Conservation (phyloP, 2,113 vertebrate genomes). For the Geococcyx californianus region DNA sequence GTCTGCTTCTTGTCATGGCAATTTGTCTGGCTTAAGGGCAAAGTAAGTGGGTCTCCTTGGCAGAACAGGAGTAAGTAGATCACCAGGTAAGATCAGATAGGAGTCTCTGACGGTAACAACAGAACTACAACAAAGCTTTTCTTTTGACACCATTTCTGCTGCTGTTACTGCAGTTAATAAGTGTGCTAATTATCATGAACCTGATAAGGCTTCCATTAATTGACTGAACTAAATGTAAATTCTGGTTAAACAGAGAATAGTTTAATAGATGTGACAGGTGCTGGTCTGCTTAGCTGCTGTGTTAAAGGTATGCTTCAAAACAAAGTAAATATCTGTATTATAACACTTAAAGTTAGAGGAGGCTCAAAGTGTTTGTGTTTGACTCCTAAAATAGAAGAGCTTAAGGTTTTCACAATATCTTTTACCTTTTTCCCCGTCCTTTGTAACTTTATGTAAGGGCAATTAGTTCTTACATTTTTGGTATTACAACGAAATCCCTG, state of each 20-base stretch:
- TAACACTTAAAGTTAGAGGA: not conserved
- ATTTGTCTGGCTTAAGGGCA: slow-evolving; percentile 63
- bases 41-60: slow-evolving; percentile 39
- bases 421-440: not conserved
- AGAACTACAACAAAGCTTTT: not conserved
- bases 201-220: slow-evolving; percentile 47
- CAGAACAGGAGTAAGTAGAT: slow-evolving; percentile 44
- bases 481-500: not conserved
- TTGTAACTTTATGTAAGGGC: not conserved
- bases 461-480: not conserved
- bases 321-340: not conserved
- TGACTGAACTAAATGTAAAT: slow-evolving; percentile 49
- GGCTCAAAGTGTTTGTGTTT: not conserved
- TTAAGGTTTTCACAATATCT: not conserved
- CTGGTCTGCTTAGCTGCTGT: not conserved
- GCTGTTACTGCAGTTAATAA: slow-evolving; percentile 45
- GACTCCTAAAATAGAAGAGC: not conserved
- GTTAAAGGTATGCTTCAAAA: not conserved
- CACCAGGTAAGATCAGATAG: slow-evolving; percentile 57
- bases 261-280: not conserved
- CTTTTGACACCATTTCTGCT: slow-evolving; percentile 21
- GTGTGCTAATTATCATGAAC: slow-evolving; percentile 53
- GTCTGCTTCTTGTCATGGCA: slow-evolving; percentile 53
- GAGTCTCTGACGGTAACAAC: slow-evolving; percentile 24
- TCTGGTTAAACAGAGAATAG: slow-evolving; percentile 21